These are phyloP conservation scores for Phlogophora meticulosa DNA, from an alignment of 2,888 invertebrate species.

Conservation along the genomic window DNA sequence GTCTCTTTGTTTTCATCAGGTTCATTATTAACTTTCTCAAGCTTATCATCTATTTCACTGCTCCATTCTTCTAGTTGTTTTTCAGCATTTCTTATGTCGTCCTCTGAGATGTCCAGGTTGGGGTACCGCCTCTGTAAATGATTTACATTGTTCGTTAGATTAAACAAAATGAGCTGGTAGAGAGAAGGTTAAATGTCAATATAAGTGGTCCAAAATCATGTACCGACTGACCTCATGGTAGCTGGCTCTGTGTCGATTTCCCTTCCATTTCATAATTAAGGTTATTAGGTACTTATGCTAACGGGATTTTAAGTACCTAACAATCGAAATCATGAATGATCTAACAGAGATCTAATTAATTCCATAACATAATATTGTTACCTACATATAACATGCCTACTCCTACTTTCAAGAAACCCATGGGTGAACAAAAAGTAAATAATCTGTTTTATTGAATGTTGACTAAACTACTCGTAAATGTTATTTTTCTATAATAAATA, in stretches of 20 bases:
- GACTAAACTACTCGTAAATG: no score
- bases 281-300: no score
- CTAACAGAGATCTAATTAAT: neutral
- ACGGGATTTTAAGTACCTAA: no score
- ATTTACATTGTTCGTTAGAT: neutral
- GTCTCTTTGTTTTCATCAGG: constrained; percentile 23
- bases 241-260: no score
- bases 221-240: no score
- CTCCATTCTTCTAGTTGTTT: constrained; percentile 82
- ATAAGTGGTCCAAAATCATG: no score
- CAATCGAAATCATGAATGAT: neutral
- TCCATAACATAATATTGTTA: constrained; percentile 7
- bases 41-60: constrained; percentile 73
- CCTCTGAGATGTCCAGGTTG: constrained; percentile 85
- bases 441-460: constrained; percentile 10
- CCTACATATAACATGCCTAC: neutral
- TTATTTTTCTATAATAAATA: no score
- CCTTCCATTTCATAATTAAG: no score
- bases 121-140: constrained; percentile 84
- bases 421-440: neutral
- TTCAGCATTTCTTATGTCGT: constrained; percentile 84
- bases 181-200: no score
- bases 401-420: neutral
- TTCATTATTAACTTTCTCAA: constrained; percentile 34
- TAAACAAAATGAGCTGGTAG: no score